phyloP scores from a whole-genome alignment of 2,888 invertebrate species.

The Xanthostigma xanthostigma region DNA sequence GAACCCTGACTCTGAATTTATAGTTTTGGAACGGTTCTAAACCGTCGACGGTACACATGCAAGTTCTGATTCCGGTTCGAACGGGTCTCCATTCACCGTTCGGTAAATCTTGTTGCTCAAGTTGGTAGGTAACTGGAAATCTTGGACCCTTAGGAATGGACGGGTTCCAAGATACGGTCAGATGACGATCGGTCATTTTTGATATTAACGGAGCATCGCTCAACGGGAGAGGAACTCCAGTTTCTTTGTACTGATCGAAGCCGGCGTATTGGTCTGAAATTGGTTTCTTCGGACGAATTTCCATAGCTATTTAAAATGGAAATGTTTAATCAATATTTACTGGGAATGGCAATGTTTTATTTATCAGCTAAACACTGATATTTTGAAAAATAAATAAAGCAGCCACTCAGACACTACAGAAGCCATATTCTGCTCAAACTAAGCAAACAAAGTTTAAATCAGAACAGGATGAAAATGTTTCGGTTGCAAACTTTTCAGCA shows the following conservation, averaged over 20 bases:
- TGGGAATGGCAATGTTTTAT: background rate
- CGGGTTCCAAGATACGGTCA: slow-evolving; percentile 88
- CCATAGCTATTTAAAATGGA: slow-evolving; percentile 35
- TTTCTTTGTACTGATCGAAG: slow-evolving; percentile 67
- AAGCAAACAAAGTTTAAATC: too few relatives aligned
- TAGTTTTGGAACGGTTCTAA: slow-evolving; percentile 89
- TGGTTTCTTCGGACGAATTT: slow-evolving; percentile 48
- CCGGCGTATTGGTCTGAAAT: slow-evolving; percentile 68
- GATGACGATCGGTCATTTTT: slow-evolving; percentile 76
- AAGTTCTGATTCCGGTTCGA: slow-evolving; percentile 70
- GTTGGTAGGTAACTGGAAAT: slow-evolving; percentile 83
- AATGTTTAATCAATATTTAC: background rate
- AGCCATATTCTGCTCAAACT: too few relatives aligned
- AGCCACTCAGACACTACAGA: too few relatives aligned
- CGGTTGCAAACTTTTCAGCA: too few relatives aligned
- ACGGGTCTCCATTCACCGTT: slow-evolving; percentile 88
- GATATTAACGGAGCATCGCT: slow-evolving; percentile 85
- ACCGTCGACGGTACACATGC: slow-evolving; percentile 78
- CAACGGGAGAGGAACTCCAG: slow-evolving; percentile 74
- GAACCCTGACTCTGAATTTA: slow-evolving; percentile 87
- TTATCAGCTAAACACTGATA: background rate
- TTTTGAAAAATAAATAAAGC: too few relatives aligned
- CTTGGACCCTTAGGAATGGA: slow-evolving; percentile 77
- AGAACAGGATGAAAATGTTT: too few relatives aligned
- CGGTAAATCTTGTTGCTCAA: slow-evolving; percentile 87